Evolutionary conservation across 2,888 invertebrate species (phyloP).

Genomic region (Dryadula phaetusa): DNA sequence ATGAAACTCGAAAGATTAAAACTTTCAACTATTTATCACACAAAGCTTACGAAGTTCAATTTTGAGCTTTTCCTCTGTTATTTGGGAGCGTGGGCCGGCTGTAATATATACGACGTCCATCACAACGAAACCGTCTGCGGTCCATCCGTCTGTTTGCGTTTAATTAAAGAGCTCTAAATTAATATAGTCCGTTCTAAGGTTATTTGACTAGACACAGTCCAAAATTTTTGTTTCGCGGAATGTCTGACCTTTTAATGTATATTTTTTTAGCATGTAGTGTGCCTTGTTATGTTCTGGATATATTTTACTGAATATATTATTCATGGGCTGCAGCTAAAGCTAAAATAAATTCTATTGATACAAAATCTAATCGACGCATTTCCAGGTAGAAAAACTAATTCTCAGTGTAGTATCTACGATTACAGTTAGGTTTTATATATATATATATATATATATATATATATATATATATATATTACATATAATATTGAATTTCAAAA

Average conservation of each 20-base stretch:
- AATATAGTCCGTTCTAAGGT: constrained; percentile 29
- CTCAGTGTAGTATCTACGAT: too few relatives aligned
- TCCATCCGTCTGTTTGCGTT: constrained; percentile 33
- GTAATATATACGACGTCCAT: constrained; percentile 30
- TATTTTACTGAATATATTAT: too few relatives aligned
- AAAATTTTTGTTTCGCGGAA: neutral
- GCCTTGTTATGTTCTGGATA: too few relatives aligned
- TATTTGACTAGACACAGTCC: constrained; percentile 2
- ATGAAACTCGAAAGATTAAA: constrained; percentile 18
- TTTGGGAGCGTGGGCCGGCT: constrained; percentile 23
- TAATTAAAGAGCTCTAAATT: constrained; percentile 39
- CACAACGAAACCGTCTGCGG: constrained; percentile 30
- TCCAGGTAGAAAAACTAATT: too few relatives aligned
- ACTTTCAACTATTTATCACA: constrained; percentile 24
- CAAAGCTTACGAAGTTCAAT: constrained; percentile 12
- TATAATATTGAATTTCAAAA: too few relatives aligned
- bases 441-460: too few relatives aligned
- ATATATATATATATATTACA: too few relatives aligned
- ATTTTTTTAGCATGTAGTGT: too few relatives aligned
- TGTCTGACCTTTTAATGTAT: neutral
- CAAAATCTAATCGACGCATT: too few relatives aligned
- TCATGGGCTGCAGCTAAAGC: too few relatives aligned
- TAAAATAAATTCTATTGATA: too few relatives aligned
- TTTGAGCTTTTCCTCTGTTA: constrained; percentile 29
- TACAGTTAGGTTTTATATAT: too few relatives aligned